Evolutionary conservation across 2,113 vertebrate species (phyloP).

Genomic region (Epinephelus fuscoguttatus): DNA sequence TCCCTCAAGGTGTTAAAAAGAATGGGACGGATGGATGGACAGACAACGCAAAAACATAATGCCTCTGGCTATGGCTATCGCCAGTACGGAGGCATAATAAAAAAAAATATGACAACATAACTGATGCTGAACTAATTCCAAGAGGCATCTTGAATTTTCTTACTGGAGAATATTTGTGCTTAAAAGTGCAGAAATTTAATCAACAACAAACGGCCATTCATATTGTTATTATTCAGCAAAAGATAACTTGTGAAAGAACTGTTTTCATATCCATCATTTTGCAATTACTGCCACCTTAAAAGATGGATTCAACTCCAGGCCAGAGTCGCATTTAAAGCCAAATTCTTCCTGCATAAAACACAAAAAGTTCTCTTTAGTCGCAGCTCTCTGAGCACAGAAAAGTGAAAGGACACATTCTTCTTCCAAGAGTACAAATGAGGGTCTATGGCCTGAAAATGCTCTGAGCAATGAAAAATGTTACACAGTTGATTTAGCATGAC

Average conservation of each 20-base stretch:
- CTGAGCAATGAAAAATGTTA: constrained; percentile 39
- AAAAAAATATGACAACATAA: not conserved
- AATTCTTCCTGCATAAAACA: constrained; percentile 15
- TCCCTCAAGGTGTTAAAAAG: too few species aligned
- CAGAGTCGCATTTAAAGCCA: constrained; percentile 13
- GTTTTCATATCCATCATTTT: not conserved
- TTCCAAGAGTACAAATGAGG: constrained; percentile 37
- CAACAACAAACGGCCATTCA: not conserved
- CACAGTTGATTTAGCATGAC: constrained; percentile 50
- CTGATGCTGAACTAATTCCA: not conserved
- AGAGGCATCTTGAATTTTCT: not conserved
- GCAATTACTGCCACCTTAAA: not conserved
- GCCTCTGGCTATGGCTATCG: too few species aligned
- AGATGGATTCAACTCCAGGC: not conserved
- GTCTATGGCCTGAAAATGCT: constrained; percentile 8
- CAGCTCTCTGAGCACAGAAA: constrained; percentile 7
- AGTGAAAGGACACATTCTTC: constrained; percentile 21
- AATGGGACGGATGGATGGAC: too few species aligned
- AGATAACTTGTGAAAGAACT: not conserved
- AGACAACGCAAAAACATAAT: too few species aligned
- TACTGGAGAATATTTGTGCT: not conserved
- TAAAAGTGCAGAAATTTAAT: not conserved
- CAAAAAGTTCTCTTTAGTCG: constrained; percentile 1
- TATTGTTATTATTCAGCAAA: not conserved
- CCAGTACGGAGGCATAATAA: too few species aligned